Base-by-base conservation (phyloP, 2,888 invertebrate species). In the Xanthia icteritia region DNA sequence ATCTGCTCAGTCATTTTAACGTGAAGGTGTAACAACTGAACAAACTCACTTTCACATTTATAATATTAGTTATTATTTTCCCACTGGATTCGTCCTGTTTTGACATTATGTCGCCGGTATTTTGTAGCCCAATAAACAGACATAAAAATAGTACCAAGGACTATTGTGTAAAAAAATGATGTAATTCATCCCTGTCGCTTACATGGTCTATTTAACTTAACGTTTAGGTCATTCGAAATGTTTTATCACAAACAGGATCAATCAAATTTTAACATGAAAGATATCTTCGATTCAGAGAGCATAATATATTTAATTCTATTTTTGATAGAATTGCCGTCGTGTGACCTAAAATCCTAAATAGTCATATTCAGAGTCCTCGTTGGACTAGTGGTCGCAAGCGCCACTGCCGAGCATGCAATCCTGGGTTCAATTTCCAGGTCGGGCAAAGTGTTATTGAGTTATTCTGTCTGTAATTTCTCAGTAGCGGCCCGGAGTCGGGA, bases 161-260 rank as follows among this genome's bases (percentile, higher is more conserved):
- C 63, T 48, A 17, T 66, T 70, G 3, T 42, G n/a, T 61, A 42
- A 70, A 9, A 54, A 27, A 39, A 60, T 78, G 13, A n/a, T 63
- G n/a, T 76, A 42, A 76, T 76, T 63, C 15, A 54, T 58, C 36
- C 17, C 31, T 23, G 23, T 61, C 54, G 4, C n/a, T 54, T 63
- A 82, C 20, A 63, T 56, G 56, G 67, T n/a, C 48, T 51, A 31
- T 39, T 31, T 42, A 64, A 39, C 27, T 36, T 20, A 58, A 83
- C 23, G 56, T 51, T 64, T 58, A 39, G 66, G 39, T 82, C 48
- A 79, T 11, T 23, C 17, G 11, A 51, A 81, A 58, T 23, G 39
- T 27, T 56, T 31, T 13, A 3, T 17, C 23, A 36, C 27, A 77
- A n/a, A 77, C n/a, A 23, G 42, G 6, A 36, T 76, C 27, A 20